A percentile compares a stretch with the other conserved stretches of the same genome.
These are phyloP conservation scores for Empidonax alnorum DNA, from an alignment of 2,113 vertebrate genomes.

Conservation along the genomic window DNA sequence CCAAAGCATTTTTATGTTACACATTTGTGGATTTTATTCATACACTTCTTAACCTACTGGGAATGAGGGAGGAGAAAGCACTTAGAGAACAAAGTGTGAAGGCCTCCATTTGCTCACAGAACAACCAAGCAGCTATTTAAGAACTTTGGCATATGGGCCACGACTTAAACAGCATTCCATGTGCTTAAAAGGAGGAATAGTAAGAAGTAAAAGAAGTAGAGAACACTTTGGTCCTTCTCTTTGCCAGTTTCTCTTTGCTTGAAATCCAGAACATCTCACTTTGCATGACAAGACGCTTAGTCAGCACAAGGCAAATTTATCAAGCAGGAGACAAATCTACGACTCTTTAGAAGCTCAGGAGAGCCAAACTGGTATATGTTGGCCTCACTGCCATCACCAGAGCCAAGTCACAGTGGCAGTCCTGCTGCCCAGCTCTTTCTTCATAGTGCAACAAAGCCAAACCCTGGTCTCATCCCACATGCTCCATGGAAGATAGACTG, in stretches of 20 bases:
- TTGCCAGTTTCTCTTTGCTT: not conserved
- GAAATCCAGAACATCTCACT: not conserved
- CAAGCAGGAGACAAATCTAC: not conserved
- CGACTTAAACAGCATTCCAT: not conserved
- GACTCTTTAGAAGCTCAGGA: not conserved
- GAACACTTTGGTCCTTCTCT: not conserved
- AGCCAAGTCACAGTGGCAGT: not conserved
- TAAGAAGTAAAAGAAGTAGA: not conserved
- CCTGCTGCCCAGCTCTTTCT: not conserved
- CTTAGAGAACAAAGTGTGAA: not conserved
- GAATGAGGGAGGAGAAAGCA: not conserved
- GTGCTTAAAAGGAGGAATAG: not conserved
- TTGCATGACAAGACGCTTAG: not conserved
- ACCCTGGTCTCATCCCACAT: not conserved
- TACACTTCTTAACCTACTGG: not conserved
- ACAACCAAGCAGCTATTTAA: not conserved
- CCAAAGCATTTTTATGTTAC: not conserved
- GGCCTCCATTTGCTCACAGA: not conserved
- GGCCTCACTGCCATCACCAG: not conserved
- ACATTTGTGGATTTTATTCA: constrained; percentile 3
- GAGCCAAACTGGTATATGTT: not conserved
- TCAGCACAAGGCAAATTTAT: not conserved
- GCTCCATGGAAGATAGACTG: not conserved
- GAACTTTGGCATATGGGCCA: not conserved
- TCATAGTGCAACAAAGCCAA: not conserved